Evolutionary conservation across 2,797 vertebrate genomes (phyloP).

Genomic region (Lagorchestes hirsutus): DNA sequence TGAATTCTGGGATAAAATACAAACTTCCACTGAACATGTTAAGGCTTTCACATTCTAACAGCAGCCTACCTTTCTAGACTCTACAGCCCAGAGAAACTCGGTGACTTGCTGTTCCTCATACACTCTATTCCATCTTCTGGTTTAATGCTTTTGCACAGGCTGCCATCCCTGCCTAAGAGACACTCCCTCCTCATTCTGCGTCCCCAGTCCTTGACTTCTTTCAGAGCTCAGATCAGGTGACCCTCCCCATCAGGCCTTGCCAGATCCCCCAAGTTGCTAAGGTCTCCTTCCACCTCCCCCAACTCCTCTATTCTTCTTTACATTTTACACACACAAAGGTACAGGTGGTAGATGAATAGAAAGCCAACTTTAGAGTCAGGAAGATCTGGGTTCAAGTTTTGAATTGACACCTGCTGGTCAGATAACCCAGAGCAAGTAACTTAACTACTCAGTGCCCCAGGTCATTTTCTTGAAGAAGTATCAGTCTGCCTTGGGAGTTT

Average conservation of each 20-base stretch:
- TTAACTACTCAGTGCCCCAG: not conserved
- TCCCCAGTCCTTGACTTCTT: not conserved
- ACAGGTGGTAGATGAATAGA: not conserved
- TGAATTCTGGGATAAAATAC: not conserved
- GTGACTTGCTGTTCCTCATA: not conserved
- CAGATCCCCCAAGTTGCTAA: not conserved
- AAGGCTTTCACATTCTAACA: not conserved
- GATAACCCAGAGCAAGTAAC: not conserved
- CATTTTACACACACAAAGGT: not conserved
- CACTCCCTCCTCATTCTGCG: not conserved
- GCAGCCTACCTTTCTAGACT: not conserved
- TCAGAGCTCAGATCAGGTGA: not conserved
- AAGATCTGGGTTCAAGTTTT: not conserved
- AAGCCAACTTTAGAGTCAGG: not conserved
- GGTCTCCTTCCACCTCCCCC: not conserved
- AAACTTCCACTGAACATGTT: not conserved
- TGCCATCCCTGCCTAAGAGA: no score
- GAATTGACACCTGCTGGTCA: not conserved
- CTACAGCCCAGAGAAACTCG: not conserved
- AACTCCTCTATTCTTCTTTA: not conserved
- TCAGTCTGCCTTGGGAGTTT: not conserved
- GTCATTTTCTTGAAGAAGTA: not conserved
- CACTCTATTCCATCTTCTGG: not conserved
- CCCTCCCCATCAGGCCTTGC: no score
- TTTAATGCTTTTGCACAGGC: not conserved